Base-by-base conservation (phyloP, 2,888 invertebrate species). In the Aethes cnicana region DNA sequence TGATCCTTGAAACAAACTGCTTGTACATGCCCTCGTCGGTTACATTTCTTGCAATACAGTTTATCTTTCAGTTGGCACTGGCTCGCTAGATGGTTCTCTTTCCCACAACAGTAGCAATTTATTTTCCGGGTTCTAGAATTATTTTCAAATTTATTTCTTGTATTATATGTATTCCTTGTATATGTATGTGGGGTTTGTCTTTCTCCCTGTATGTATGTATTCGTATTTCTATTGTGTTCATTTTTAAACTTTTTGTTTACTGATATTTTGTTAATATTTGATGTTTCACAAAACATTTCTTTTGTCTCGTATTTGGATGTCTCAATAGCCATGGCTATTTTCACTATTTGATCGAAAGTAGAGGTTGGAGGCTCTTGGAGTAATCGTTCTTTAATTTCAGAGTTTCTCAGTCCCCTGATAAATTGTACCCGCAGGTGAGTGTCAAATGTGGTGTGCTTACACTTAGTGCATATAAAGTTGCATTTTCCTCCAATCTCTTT, bases 401-500 rank as follows among this genome's bases (percentile, higher is more conserved):
- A 9, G 11, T 21, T 20, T 2, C 53, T 26, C 3, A 53, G 28
- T 4, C 53, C 53, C 11, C 47, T 4, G n/a, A 53, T 53, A 17
- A 53, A 53, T 20, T 53, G 53, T 0, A 53, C 53, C 9, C 53
- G 21, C 1, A 53, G 41, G 14, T 53, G 53, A 0, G 53, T 53
- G 1, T 53, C 53, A 35, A 53, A 41, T 9, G 53, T 53, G 0
- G 25, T 7, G 3, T 30, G n/a, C 21, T 49, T 12, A 32, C 54
- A 54, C 7, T 47, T 21, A 17, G 33, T 54, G 14, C 48, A 48
- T 4, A 30, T 44, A n/a, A 54, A 54, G 32, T 54, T 48, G 12
- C 54, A 54, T 43, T 54, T 54, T 4, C 43, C 47, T 2, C 43
- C 48, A 8, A 54, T 47, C 39, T 37, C 43, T 28, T 42, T 53